Evolutionary conservation across 2,888 invertebrate species (phyloP).

Genomic region (Pimpla rufipes): DNA sequence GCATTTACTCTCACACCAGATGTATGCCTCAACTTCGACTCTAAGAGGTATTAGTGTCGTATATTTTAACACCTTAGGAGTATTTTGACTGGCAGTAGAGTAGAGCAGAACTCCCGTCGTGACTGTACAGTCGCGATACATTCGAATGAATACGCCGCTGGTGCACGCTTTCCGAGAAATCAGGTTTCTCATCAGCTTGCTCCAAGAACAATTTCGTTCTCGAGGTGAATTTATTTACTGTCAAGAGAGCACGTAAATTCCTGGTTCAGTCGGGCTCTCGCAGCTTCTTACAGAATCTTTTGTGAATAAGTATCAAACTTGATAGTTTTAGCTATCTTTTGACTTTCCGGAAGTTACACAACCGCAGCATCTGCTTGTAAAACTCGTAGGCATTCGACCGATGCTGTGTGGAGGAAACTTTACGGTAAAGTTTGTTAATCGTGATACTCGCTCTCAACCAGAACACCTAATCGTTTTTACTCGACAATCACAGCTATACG

Average conservation of each 20-base stretch:
- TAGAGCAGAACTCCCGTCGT: neutral
- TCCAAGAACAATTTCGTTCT: constrained; percentile 8
- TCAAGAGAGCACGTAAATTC: constrained; percentile 7
- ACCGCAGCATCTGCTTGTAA: constrained; percentile 23
- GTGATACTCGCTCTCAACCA: constrained; percentile 28
- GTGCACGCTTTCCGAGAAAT: neutral
- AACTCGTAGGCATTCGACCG: constrained; percentile 5
- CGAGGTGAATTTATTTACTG: constrained; percentile 33
- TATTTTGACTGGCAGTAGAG: neutral
- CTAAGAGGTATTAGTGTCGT: neutral
- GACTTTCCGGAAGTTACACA: neutral
- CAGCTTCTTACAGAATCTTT: constrained; percentile 15
- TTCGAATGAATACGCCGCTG: neutral
- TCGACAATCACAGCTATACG: constrained; percentile 37
- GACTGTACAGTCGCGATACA: neutral
- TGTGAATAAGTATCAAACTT: constrained; percentile 10
- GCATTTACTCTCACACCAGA: constrained; percentile 17
- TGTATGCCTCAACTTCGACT: neutral
- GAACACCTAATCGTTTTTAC: constrained; percentile 49
- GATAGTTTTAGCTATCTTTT: constrained; percentile 23
- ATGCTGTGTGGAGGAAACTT: neutral
- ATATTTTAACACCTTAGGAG: neutral
- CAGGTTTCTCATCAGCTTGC: neutral
- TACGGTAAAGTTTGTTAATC: constrained; percentile 35
- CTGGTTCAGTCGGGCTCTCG: neutral